Evolutionary conservation across 2,888 invertebrate species (phyloP), one percentile per base, ranked within the genome.

Genomic region (Pseudococcus longispinus): DNA sequence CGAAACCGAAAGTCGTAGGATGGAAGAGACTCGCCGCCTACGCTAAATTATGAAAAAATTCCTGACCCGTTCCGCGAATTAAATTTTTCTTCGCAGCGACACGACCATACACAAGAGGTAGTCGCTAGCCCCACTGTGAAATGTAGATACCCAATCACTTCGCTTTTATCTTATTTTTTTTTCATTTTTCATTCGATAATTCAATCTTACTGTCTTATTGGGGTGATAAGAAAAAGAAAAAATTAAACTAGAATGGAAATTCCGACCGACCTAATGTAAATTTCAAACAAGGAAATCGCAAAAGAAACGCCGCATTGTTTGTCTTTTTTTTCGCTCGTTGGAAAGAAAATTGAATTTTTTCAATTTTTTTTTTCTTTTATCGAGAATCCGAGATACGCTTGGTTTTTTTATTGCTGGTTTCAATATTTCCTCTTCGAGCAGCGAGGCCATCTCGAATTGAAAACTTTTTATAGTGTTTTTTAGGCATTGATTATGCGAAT

Each of bases 21-120:
- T 70, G 70, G 70, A 70, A 70, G 70, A 32, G 70, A 32, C 70
- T 70, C 29, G 70, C 70, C 70, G 29, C 70, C 70, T 70, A 70
- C 70, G 70, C 8, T 29, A 18, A 65, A 65, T 70, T 70, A 70
- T 70, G 70, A 70, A 29, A 70, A 70, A 70, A 8, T 70, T 70
- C 70, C 29, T 70, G 70, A 70, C 70, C 70, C 70, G 70, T 29
- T 70, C 70, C 70, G 70, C 70, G 70, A 70, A 70, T 70, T 70
- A 29, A 70, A 70, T 70, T 70, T 70, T 70, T 32, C 29, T 70
- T 29, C 29, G 18, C 26, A 13, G 70, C 70, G 70, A 70, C 29
- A 18, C 70, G 6, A 70, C 29, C 70, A 18, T 9, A 70, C 3
- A 70, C 29, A 70, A 13, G 8, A 18, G 18, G 29, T 15, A 13